phyloP scores from a whole-genome alignment of 2,113 vertebrate species.

The Diadophis punctatus region DNA sequence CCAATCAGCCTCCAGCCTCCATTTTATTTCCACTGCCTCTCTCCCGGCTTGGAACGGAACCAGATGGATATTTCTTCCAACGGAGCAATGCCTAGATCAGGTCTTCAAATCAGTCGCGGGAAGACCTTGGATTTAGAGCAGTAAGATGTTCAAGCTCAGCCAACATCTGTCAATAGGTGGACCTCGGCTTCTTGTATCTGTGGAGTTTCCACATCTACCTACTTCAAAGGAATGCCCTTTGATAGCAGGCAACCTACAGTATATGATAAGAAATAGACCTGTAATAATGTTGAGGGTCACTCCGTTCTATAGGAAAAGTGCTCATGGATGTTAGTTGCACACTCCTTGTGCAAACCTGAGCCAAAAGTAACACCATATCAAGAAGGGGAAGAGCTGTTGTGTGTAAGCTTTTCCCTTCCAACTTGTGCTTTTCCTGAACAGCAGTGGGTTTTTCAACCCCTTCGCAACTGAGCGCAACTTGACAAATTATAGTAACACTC shows the following conservation, averaged over 20 bases:
- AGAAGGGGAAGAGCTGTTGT: neutral
- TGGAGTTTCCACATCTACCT: neutral
- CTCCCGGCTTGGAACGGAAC: no score
- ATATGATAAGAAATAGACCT: neutral
- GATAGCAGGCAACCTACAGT: neutral
- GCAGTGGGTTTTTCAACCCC: neutral
- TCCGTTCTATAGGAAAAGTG: neutral
- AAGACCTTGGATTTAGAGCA: neutral
- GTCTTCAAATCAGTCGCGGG: neutral
- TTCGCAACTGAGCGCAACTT: neutral
- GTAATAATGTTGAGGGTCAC: neutral
- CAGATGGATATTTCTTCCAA: no score
- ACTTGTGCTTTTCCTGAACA: neutral
- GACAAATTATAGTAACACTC: neutral
- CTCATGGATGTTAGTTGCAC: neutral
- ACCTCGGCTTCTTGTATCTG: neutral
- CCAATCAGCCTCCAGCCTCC: no score
- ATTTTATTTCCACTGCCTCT: no score
- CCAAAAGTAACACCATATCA: neutral
- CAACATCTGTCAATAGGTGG: neutral
- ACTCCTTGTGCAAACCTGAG: neutral
- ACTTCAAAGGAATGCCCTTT: neutral
- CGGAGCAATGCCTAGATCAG: neutral
- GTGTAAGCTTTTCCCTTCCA: neutral
- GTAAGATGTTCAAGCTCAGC: neutral